Percentiles rank a stretch among this genome's conserved stretches.
phyloP scores from a whole-genome alignment of 2,888 invertebrate species.

The Netelia inedita region DNA sequence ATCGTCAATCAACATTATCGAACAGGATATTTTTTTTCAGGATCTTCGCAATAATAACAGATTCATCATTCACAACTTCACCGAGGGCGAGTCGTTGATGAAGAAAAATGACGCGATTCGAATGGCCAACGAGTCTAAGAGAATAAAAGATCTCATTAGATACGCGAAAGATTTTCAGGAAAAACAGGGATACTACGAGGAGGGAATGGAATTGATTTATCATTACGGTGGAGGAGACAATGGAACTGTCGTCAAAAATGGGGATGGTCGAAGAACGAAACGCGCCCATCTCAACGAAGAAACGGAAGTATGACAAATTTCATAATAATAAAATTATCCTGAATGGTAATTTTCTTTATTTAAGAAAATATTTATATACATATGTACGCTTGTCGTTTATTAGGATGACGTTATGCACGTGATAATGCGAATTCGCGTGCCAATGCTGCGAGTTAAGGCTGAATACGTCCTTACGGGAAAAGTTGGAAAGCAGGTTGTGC shows the following conservation, averaged over 20 bases:
- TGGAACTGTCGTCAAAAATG: slow-evolving; percentile 38
- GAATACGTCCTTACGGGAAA: slow-evolving; percentile 81
- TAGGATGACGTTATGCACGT: slow-evolving; percentile 84
- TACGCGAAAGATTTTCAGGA: slow-evolving; percentile 82
- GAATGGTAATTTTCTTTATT: not conserved
- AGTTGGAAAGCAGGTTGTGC: slow-evolving; percentile 79
- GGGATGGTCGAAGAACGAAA: slow-evolving; percentile 74
- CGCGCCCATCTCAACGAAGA: slow-evolving; percentile 74
- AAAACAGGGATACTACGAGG: slow-evolving; percentile 81
- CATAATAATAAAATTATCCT: not conserved
- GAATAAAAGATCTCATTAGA: slow-evolving; percentile 78
- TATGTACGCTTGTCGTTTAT: slow-evolving; percentile 40
- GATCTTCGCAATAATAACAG: slow-evolving; percentile 77
- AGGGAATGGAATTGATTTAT: slow-evolving; percentile 82
- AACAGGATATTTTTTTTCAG: slow-evolving; percentile 69
- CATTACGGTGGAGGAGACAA: slow-evolving; percentile 77
- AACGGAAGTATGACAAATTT: slow-evolving; percentile 73
- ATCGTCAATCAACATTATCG: not conserved
- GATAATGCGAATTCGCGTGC: slow-evolving; percentile 80
- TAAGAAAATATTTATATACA: slow-evolving; percentile 15
- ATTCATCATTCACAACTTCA: slow-evolving; percentile 81
- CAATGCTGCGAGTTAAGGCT: slow-evolving; percentile 78
- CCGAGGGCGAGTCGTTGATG: slow-evolving; percentile 79
- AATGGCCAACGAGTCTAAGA: slow-evolving; percentile 75
- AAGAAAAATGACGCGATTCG: slow-evolving; percentile 79